Evolutionary conservation across 2,888 invertebrate species (phyloP), one percentile per base, ranked within the genome.

Genomic region (Polyploca ridens): DNA sequence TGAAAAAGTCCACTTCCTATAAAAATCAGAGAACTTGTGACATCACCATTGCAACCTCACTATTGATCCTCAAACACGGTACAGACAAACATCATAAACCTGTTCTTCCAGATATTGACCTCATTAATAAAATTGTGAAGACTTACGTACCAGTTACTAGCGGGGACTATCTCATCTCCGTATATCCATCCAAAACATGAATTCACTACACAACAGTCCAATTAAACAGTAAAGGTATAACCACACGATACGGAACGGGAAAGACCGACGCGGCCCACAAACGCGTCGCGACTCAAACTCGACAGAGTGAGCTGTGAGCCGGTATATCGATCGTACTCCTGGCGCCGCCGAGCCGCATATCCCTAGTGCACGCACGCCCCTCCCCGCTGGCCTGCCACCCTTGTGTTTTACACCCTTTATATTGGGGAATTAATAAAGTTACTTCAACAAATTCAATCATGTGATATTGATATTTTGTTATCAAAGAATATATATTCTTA

Each of bases 331-430:
- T 92, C 91, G 84, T 70, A 77, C 83, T 87, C 89, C 91, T 84
- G 93, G 93, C 93, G 93, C 93, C 93, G 90, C 82, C 90, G 88
- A 84, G 89, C 91, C 92, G 92, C 89, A 91, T 90, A 89, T 90
- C 89, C 93, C 92, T 88, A 83, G 84, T 89, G 88, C 92, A 91
- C 90, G 91, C 90, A 90, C 85, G 79, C 91, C 89, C 89, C 90
- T 82, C 89, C 85, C 87, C 89, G 49, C 78, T 74, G 70, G 74
- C 73, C 76, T 81, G 78, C 89, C 85, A 87, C 87, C 88, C 87
- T 80, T 79, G 72, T 77, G 67, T 76, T 69, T 80, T 74, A 82
- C 81, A 85, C 84, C 85, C 82, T 78, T 78, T 81, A 75, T 72
- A 77, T 65, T 67, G 69, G 76, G 75, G 77, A 79, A 83, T 77